Evolutionary conservation across 2,797 vertebrate species (phyloP).

Genomic region (Girardinus metallicus): DNA sequence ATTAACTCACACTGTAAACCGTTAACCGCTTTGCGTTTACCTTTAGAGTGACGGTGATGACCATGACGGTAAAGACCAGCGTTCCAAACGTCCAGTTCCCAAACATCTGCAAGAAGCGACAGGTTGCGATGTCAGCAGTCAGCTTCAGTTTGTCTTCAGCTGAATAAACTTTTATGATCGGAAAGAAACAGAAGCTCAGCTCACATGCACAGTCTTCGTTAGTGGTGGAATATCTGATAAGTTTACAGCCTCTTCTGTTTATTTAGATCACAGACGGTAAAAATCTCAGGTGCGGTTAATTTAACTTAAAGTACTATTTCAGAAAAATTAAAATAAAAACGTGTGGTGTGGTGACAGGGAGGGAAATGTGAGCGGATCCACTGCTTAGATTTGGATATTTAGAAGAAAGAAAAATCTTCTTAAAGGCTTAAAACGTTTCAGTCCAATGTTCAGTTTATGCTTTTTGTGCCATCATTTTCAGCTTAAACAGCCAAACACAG

Average conservation of each 20-base stretch:
- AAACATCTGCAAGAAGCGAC: slow-evolving; percentile 87
- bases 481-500: slow-evolving; percentile 21
- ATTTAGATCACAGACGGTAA: neutral
- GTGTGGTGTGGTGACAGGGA: neutral
- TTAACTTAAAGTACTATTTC: neutral
- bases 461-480: slow-evolving; percentile 19
- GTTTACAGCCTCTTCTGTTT: neutral
- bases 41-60: slow-evolving; percentile 98
- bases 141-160: neutral
- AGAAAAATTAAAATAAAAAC: neutral
- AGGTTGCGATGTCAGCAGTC: neutral
- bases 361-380: neutral
- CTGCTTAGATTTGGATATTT: slow-evolving; percentile 9
- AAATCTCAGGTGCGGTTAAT: neutral
- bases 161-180: neutral
- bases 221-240: slow-evolving; percentile 1
- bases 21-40: slow-evolving; percentile 67
- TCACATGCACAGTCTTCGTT: slow-evolving; percentile 13
- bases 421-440: slow-evolving; percentile 12
- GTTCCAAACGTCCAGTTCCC: slow-evolving; percentile 99
- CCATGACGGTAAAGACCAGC: slow-evolving; percentile 97
- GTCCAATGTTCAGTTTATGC: neutral
- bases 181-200: slow-evolving; percentile 21
- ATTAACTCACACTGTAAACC: neutral
- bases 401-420: neutral